These are phyloP conservation scores for Nomada fabriciana DNA, from an alignment of 2,888 invertebrate species.

Conservation along the genomic window DNA sequence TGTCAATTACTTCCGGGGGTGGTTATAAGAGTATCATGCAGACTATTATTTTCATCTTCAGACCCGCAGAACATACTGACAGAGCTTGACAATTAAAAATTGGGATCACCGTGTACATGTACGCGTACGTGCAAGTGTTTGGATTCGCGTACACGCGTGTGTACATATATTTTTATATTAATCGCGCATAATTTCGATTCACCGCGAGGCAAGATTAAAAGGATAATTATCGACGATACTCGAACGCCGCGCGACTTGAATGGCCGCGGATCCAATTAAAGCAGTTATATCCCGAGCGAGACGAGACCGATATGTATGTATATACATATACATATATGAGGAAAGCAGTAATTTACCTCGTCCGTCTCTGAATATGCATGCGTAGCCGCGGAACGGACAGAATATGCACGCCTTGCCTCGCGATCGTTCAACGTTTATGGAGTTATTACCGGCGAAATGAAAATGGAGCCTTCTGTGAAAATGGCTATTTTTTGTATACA, in stretches of 20 bases:
- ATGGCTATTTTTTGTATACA: background rate
- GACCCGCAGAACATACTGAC: too few species aligned
- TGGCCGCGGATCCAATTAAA: constrained; percentile 59
- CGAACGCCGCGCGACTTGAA: constrained; percentile 46
- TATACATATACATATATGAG: constrained; percentile 6
- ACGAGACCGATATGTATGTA: constrained; percentile 12
- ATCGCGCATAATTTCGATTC: constrained; percentile 55
- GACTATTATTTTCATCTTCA: too few species aligned
- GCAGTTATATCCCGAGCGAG: constrained; percentile 30
- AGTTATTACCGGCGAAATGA: background rate
- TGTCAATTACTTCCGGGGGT: too few species aligned
- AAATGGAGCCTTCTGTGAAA: constrained; percentile 6
- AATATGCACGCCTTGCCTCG: background rate
- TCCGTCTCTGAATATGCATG: constrained; percentile 24
- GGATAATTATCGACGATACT: constrained; percentile 59
- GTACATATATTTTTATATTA: constrained; percentile 39
- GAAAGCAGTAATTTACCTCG: constrained; percentile 51
- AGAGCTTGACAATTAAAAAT: too few species aligned
- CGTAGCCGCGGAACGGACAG: constrained; percentile 21
- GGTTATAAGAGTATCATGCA: too few species aligned
- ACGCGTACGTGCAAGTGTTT: background rate
- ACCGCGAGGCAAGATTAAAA: constrained; percentile 47
- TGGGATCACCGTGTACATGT: background rate
- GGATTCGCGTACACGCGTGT: background rate
- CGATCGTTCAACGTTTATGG: constrained; percentile 29